Evolutionary conservation across 2,888 invertebrate species (phyloP), one percentile per base, ranked within the genome.

Genomic region (Athripsodes cinereus): DNA sequence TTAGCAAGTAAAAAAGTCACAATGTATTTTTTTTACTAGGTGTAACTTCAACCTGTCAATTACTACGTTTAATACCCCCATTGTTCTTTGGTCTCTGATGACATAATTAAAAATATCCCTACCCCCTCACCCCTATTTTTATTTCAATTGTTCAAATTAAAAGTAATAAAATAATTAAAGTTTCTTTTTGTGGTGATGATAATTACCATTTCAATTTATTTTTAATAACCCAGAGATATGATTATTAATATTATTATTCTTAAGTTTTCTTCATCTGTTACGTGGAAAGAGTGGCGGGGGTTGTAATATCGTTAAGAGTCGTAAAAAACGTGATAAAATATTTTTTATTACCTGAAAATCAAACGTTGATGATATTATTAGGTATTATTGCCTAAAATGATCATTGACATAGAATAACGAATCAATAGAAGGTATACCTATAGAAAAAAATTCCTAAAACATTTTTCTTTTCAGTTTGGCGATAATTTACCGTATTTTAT

Each of bases 341-440:
- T 40, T 40, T 40, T 40, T 40, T 40, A 40, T 40, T 40, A 40
- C 40, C 40, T 40, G 40, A 16, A 40, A 40, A 40, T 40, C 40
- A 40, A 40, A 40, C 40, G 40, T 40, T 40, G 13, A 40, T 40
- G 40, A 40, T 40, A 40, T 13, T n/a, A 40, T 13, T n/a, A 40
- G 40, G 16, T n/a, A 40, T 13, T 8, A 40, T 40, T 31, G 11
- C 11, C 40, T 8, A 40, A 40, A 13, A 40, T 40, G 40, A 40
- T 40, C 13, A 40, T 13, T 5, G 16, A 3, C 40, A 40, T 13
- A 3, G 40, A 40, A 16, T 13, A 8, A 13, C 13, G 13, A 40
- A n/a, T 40, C n/a, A 8, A 40, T 40, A 40, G 40, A 40, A 16
- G 3, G 26, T 26, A 10, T 6, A 26, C 10, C 26, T 26, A 26